Conservation (phyloP, 1,140 invertebrate species). For the Lerema accius region DNA sequence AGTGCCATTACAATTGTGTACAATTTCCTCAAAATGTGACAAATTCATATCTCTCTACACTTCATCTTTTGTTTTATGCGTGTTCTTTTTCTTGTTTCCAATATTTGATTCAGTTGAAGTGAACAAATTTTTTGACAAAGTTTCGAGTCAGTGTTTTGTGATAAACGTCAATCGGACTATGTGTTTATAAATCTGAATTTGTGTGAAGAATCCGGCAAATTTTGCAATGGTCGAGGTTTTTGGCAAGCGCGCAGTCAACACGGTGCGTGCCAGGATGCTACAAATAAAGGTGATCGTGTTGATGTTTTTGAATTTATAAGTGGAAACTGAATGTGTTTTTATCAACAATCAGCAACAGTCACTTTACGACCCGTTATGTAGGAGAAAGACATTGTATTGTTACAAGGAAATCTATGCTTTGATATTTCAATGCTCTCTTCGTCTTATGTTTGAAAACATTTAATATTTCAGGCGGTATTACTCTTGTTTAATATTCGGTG, state of each 20-base stretch:
- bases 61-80: not conserved
- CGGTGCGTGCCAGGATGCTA: conserved; percentile 44
- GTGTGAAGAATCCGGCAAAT: conserved; percentile 42
- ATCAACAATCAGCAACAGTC: not conserved
- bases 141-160: conserved; percentile 2
- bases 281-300: conserved; percentile 47
- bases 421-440: conserved; percentile 2
- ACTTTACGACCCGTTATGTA: conserved; percentile 1
- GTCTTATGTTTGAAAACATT: conserved; percentile 21
- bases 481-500: conserved; percentile 13
- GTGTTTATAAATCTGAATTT: conserved; percentile 9
- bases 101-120: conserved; percentile 2
- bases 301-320: conserved; percentile 17
- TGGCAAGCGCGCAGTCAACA: conserved; percentile 37
- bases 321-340: conserved; percentile 9
- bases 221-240: conserved; percentile 36
- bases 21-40: conserved; percentile 19
- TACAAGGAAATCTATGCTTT: conserved; percentile 16
- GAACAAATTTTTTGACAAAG: conserved; percentile 1
- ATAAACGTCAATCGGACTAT: not conserved
- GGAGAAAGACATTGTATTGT: conserved; percentile 3
- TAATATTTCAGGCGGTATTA: conserved; percentile 16
- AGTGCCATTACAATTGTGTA: conserved; percentile 7
- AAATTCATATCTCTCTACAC: not conserved
- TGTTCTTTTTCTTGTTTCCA: not conserved